A percentile compares a stretch with the other conserved stretches of the same genome.
phyloP scores from a whole-genome alignment of 1,140 invertebrate species.

The Chironomus tepperi region DNA sequence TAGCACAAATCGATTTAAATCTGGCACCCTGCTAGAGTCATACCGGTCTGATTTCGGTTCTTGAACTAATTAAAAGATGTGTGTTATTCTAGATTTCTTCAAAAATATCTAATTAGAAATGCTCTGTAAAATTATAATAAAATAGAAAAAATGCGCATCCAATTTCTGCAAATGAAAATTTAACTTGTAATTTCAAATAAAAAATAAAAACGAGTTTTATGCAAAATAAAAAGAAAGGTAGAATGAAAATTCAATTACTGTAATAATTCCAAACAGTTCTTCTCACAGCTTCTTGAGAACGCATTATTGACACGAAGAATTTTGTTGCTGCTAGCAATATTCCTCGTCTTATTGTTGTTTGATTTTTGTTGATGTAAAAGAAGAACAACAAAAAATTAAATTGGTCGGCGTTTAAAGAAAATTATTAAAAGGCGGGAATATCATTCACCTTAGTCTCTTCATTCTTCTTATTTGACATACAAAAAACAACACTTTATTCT shows the following conservation, averaged over 20 bases:
- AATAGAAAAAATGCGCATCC: too few relatives aligned
- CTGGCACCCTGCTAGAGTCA: too few relatives aligned
- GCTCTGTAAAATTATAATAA: too few relatives aligned
- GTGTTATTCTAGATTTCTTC: too few relatives aligned
- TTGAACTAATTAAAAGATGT: too few relatives aligned
- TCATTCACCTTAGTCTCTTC: neutral
- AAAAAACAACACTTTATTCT: neutral
- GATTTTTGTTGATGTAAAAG: neutral
- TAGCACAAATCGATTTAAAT: too few relatives aligned
- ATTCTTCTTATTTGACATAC: neutral
- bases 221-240: neutral
- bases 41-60: too few relatives aligned
- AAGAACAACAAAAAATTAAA: neutral
- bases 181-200: neutral
- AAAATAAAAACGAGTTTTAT: neutral
- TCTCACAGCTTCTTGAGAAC: neutral
- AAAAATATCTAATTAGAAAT: too few relatives aligned
- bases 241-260: neutral
- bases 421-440: conserved; percentile 20
- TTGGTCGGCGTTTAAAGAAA: conserved; percentile 16
- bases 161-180: too few relatives aligned
- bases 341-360: neutral
- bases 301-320: conserved; percentile 18
- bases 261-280: neutral
- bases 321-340: neutral